These are phyloP conservation scores for Orthonychiurus folsomi DNA, from an alignment of 2,888 invertebrate genomes.

Conservation along the genomic window DNA sequence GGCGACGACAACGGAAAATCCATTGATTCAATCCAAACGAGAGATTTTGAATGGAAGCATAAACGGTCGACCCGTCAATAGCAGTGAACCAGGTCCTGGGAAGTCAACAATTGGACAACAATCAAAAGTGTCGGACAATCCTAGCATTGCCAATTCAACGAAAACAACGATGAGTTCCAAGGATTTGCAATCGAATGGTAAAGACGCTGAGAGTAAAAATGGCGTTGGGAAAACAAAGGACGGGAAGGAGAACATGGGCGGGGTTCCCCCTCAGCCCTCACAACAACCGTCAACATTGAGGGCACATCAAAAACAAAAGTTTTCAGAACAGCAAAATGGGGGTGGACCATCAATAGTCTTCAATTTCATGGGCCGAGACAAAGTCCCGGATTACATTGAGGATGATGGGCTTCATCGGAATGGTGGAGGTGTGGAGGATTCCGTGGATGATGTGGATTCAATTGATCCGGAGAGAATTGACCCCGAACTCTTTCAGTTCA, in stretches of 20 bases:
- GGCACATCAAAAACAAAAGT: slow-evolving; percentile 37
- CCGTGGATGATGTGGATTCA: slow-evolving; percentile 15
- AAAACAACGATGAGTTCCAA: not conserved
- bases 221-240: not conserved
- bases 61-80: not conserved
- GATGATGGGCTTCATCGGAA: slow-evolving; percentile 58
- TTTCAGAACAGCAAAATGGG: slow-evolving; percentile 32
- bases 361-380: slow-evolving; percentile 74
- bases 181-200: not conserved
- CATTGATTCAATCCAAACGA: not conserved
- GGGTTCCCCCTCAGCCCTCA: not conserved
- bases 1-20: not conserved
- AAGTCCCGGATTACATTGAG: slow-evolving; percentile 80
- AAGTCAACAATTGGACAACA: not conserved
- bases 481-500: slow-evolving; percentile 56
- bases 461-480: slow-evolving; percentile 30
- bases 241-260: not conserved
- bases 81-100: not conserved
- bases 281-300: slow-evolving; percentile 25
- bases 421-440: slow-evolving; percentile 27
- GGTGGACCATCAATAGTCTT: slow-evolving; percentile 58
- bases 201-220: not conserved
- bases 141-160: not conserved
- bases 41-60: not conserved
- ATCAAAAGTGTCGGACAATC: not conserved